Percentiles rank a stretch among this genome's conserved stretches.
These are phyloP conservation scores for Julus scandinavius DNA, from an alignment of 2,888 invertebrate species.

Conservation along the genomic window DNA sequence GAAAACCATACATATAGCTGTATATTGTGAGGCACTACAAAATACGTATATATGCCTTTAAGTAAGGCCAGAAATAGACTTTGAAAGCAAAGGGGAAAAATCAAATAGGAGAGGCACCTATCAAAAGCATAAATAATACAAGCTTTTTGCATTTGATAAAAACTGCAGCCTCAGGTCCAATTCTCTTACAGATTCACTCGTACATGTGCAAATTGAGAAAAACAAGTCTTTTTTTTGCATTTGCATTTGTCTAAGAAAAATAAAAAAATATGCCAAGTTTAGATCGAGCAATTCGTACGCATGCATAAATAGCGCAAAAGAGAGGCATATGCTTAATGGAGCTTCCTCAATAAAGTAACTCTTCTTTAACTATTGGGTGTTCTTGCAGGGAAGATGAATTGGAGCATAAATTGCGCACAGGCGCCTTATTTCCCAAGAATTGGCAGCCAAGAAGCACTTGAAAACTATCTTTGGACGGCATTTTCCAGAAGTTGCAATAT, in stretches of 20 bases:
- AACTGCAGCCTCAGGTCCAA: slow-evolving; percentile 6
- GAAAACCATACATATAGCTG: neutral
- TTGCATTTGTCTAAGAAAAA: neutral
- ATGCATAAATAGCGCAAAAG: neutral
- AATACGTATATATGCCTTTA: neutral
- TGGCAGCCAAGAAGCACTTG: neutral
- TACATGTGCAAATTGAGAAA: neutral
- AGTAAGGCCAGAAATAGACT: neutral
- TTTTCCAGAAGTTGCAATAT: slow-evolving; percentile 43
- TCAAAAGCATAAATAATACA: slow-evolving; percentile 13
- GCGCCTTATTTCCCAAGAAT: slow-evolving; percentile 16
- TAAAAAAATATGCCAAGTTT: slow-evolving; percentile 28
- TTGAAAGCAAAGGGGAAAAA: neutral
- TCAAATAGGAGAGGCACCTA: neutral
- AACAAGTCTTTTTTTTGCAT: neutral
- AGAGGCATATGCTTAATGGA: slow-evolving; percentile 8
- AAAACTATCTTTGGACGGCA: neutral
- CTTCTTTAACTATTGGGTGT: slow-evolving; percentile 43
- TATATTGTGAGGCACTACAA: neutral
- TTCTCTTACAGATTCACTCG: neutral
- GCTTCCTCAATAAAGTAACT: slow-evolving; percentile 16
- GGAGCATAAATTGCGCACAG: slow-evolving; percentile 25
- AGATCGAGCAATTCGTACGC: slow-evolving; percentile 26
- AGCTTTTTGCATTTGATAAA: slow-evolving; percentile 33
- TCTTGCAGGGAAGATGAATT: slow-evolving; percentile 31